phyloP scores from a whole-genome alignment of 2,888 invertebrate species.

The Alloscopus bannaensis region DNA sequence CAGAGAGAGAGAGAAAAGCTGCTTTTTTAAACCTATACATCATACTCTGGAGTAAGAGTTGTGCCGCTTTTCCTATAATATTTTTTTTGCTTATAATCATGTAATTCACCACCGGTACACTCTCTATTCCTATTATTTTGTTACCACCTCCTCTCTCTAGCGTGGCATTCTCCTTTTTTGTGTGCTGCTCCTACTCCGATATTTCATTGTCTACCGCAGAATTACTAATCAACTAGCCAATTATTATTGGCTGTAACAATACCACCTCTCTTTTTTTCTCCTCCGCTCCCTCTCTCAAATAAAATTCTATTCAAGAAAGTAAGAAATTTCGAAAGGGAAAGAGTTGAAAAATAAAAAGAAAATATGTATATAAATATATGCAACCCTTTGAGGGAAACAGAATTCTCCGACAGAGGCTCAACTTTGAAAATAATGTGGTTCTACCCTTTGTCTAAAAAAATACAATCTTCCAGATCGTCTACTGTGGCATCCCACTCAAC shows the following conservation, averaged over 20 bases:
- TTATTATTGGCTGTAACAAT: constrained; percentile 55
- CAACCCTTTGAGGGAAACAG: constrained; percentile 63
- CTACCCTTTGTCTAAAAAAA: constrained; percentile 45
- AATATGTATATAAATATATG: constrained; percentile 54
- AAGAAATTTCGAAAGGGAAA: constrained; percentile 26
- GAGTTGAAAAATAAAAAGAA: no score
- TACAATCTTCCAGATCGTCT: constrained; percentile 14
- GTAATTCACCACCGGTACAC: no score
- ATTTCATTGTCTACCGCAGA: constrained; percentile 49
- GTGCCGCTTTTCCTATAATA: no score
- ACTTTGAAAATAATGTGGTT: constrained; percentile 46
- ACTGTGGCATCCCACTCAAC: constrained; percentile 11
- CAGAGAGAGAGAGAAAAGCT: no score
- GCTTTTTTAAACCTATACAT: constrained; percentile 39
- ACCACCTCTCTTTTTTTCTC: not conserved
- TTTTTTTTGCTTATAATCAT: no score
- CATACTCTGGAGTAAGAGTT: constrained; percentile 35
- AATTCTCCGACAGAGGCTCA: constrained; percentile 58
- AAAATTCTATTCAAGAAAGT: constrained; percentile 23
- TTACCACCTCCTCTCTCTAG: constrained; percentile 9
- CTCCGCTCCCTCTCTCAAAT: not conserved
- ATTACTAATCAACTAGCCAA: constrained; percentile 60
- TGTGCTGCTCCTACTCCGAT: constrained; percentile 7
- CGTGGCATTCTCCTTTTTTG: not conserved
- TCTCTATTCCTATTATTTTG: no score